Evolutionary conservation across 1,140 invertebrate species (phyloP).

Genomic region (Dendroctonus ponderosae): DNA sequence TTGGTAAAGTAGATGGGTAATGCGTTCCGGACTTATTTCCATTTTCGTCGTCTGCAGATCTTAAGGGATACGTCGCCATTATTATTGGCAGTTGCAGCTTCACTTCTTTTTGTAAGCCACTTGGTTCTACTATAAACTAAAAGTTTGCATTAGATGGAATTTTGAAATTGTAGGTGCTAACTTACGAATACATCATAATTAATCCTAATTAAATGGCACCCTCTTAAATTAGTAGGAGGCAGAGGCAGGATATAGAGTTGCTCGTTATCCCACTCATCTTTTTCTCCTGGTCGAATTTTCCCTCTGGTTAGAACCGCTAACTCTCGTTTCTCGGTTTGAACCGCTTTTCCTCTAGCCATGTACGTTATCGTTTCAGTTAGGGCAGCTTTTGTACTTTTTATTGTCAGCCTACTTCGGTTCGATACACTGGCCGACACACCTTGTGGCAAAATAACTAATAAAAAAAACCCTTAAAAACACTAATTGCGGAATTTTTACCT

Average conservation of each 20-base stretch:
- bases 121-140: slow-evolving; percentile 87
- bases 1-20: slow-evolving; percentile 89
- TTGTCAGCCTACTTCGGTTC: slow-evolving; percentile 78
- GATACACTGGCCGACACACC: slow-evolving; percentile 73
- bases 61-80: slow-evolving; percentile 88
- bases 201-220: slow-evolving; percentile 92
- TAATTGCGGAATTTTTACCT: slow-evolving; percentile 47
- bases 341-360: slow-evolving; percentile 78
- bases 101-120: slow-evolving; percentile 87
- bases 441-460: slow-evolving; percentile 22
- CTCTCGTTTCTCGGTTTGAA: slow-evolving; percentile 84
- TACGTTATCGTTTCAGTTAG: slow-evolving; percentile 90
- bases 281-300: slow-evolving; percentile 77
- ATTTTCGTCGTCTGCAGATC: slow-evolving; percentile 60
- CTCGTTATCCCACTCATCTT: slow-evolving; percentile 86
- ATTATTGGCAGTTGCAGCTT: slow-evolving; percentile 91
- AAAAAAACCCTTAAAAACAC: neutral
- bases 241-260: slow-evolving; percentile 90
- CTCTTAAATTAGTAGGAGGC: slow-evolving; percentile 92
- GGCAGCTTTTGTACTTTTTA: slow-evolving; percentile 72
- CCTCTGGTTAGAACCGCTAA: slow-evolving; percentile 77
- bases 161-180: slow-evolving; percentile 41
- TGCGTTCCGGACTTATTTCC: slow-evolving; percentile 75
- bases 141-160: neutral
- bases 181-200: slow-evolving; percentile 94